A percentile compares a stretch with the other conserved stretches of the same genome.
Evolutionary conservation across 2,113 vertebrate species (phyloP).

Genomic region (Rhegmatorhina hoffmannsi): DNA sequence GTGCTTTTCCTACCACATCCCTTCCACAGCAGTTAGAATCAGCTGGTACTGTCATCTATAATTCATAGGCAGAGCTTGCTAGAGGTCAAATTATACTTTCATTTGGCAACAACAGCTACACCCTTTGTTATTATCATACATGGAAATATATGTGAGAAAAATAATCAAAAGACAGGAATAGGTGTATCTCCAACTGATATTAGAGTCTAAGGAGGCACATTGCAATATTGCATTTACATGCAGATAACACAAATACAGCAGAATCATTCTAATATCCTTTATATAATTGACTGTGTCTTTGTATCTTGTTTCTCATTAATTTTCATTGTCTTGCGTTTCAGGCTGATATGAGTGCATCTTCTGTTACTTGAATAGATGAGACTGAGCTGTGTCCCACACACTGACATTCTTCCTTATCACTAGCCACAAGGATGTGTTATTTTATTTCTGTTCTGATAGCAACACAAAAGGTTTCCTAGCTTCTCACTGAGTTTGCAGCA

Average conservation of each 20-base stretch:
- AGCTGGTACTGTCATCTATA: not conserved
- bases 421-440: not conserved
- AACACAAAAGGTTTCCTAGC: not conserved
- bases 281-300: not conserved
- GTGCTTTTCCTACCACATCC: not conserved
- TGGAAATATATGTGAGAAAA: not conserved
- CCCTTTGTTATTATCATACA: not conserved
- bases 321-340: constrained; percentile 22
- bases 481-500: constrained; percentile 25
- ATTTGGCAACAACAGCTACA: not conserved
- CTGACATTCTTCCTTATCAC: not conserved
- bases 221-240: not conserved
- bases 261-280: not conserved
- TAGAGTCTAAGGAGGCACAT: not conserved
- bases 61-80: not conserved
- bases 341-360: not conserved
- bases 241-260: not conserved
- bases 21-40: not conserved
- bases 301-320: constrained; percentile 25
- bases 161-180: not conserved
- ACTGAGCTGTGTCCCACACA: not conserved
- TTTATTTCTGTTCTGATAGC: constrained; percentile 42
- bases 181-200: not conserved
- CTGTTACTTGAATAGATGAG: not conserved
- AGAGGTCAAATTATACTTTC: not conserved